A percentile compares a stretch with the other conserved stretches of the same genome.
These are phyloP conservation scores for Taurulus bubalis DNA, from an alignment of 2,113 vertebrate species.

Conservation along the genomic window DNA sequence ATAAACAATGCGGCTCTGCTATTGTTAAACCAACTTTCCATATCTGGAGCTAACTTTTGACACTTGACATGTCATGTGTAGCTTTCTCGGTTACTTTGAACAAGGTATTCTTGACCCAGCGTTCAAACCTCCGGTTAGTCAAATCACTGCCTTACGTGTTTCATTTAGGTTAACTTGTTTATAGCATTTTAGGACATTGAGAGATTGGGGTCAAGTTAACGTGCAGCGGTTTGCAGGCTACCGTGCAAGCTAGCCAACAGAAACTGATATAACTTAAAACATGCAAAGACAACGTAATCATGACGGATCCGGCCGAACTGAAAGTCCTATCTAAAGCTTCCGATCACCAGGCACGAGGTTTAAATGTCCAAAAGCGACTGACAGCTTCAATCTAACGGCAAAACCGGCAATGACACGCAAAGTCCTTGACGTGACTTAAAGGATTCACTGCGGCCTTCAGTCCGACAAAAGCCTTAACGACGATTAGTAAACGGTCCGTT, in stretches of 20 bases:
- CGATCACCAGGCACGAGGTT: neutral
- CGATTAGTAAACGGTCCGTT: neutral
- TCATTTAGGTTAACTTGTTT: neutral
- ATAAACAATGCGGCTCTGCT: neutral
- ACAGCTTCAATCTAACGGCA: neutral
- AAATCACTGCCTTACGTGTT: rapidly evolving
- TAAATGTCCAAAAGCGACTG: neutral
- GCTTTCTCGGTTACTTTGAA: neutral
- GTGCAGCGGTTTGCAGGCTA: neutral
- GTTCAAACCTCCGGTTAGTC: neutral
- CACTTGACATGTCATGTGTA: neutral
- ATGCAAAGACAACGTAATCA: neutral
- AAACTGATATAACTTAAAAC: neutral
- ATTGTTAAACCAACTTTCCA: neutral
- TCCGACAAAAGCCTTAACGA: neutral
- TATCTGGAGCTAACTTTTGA: neutral
- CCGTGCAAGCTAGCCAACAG: neutral
- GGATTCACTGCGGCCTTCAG: slow-evolving; percentile 52
- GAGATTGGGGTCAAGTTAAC: neutral
- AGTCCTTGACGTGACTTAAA: slow-evolving; percentile 82
- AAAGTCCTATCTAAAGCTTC: neutral
- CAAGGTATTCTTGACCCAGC: rapidly evolving
- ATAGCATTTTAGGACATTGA: too few species aligned
- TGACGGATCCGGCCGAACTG: too few species aligned
- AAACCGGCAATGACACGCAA: slow-evolving; percentile 67